Conservation (phyloP, 2,113 vertebrate genomes). For the Lophochroa leadbeateri region DNA sequence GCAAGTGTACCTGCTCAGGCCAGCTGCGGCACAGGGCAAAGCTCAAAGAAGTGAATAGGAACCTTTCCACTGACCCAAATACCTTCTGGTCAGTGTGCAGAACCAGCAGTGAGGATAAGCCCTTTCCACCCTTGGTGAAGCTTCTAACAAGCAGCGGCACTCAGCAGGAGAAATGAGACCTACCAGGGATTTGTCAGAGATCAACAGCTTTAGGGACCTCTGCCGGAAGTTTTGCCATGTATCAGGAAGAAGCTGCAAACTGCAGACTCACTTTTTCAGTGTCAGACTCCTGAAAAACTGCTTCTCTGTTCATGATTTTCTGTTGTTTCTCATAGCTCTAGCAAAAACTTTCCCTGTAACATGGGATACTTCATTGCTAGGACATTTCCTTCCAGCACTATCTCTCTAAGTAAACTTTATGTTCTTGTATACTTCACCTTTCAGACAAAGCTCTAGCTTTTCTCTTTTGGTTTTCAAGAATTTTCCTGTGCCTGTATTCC, state of each 20-base stretch:
- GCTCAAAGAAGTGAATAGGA: background rate
- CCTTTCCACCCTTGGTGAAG: background rate
- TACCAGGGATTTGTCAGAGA: background rate
- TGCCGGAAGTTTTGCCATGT: background rate
- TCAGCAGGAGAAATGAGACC: background rate
- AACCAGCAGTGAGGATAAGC: background rate
- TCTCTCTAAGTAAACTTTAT: background rate
- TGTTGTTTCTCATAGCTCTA: background rate
- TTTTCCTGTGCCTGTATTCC: background rate
- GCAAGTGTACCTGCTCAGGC: background rate
- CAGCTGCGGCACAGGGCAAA: rapidly evolving
- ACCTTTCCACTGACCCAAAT: background rate
- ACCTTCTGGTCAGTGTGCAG: background rate
- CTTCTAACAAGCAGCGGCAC: background rate
- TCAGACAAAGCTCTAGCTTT: background rate
- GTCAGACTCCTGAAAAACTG: background rate
- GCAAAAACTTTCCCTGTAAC: background rate
- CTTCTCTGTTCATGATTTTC: background rate
- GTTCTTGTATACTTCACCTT: background rate
- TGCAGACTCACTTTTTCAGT: background rate
- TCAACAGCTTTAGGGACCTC: background rate
- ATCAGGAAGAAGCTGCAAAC: background rate
- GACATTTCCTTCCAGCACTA: background rate
- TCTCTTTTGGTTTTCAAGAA: background rate
- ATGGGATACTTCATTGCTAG: background rate